phyloP scores from a whole-genome alignment of 2,797 vertebrate species.

The Brachyrhaphis roseni region DNA sequence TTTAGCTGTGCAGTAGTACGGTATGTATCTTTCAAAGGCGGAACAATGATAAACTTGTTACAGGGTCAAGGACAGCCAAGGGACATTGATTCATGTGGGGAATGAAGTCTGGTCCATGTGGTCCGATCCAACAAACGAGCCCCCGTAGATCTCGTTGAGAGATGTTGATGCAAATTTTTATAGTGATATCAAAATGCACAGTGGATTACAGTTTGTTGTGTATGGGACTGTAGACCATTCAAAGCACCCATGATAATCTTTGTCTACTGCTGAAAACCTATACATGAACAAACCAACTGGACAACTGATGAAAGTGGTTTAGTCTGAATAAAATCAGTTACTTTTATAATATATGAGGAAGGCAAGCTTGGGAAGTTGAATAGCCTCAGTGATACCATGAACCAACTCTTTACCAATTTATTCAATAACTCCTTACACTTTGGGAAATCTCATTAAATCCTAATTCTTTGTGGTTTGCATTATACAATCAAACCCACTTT shows the following conservation, averaged over 20 bases:
- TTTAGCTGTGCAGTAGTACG: background rate
- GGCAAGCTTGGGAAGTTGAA: background rate
- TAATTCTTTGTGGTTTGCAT: slow-evolving; percentile 4
- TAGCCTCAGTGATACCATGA: background rate
- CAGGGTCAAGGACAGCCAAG: background rate
- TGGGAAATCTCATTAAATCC: background rate
- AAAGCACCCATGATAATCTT: background rate
- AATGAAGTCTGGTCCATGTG: background rate
- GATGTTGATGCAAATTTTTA: background rate
- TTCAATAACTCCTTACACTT: background rate
- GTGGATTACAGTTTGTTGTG: background rate
- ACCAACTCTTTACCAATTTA: background rate
- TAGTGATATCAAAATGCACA: background rate
- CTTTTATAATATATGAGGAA: background rate
- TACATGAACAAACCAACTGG: background rate
- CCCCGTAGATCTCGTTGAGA: background rate
- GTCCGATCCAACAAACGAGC: background rate
- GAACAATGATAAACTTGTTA: background rate
- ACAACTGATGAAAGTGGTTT: background rate
- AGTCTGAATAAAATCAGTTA: background rate
- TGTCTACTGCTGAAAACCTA: background rate
- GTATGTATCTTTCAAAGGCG: background rate
- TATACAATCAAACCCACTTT: slow-evolving; percentile 5
- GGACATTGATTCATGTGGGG: background rate
- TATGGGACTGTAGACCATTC: background rate